Evolutionary conservation across 2,797 vertebrate species (phyloP).

Genomic region (Gastrophryne carolinensis): DNA sequence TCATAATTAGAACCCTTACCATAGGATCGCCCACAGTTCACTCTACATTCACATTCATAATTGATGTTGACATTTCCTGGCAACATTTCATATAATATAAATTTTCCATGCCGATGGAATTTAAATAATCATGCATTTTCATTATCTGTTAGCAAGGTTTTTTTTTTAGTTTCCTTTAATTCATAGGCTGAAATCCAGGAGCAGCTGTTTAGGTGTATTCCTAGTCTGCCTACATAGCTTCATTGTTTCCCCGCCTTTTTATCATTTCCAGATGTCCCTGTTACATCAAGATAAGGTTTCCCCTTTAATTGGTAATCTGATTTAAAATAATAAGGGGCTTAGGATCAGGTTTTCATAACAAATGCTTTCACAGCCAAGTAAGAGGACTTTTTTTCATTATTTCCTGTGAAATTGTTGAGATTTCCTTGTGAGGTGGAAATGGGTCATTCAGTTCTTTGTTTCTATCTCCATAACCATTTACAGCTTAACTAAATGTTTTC

Average conservation of each 20-base stretch:
- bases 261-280: constrained; percentile 38
- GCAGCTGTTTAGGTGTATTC: constrained; percentile 13
- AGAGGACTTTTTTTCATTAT: not conserved
- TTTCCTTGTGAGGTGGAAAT: not conserved
- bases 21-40: not conserved
- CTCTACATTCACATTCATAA: constrained; percentile 8
- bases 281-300: constrained; percentile 37
- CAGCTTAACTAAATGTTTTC: too few relatives aligned
- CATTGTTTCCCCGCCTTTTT: constrained; percentile 21
- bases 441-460: not conserved
- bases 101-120: not conserved
- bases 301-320: constrained; percentile 45
- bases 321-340: constrained; percentile 37
- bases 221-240: not conserved
- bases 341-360: constrained; percentile 33
- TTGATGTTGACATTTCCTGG: constrained; percentile 30
- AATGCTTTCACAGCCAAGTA: constrained; percentile 4
- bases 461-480: not conserved
- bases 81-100: constrained; percentile 2
- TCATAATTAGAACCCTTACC: not conserved
- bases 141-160: not conserved
- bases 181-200: not conserved
- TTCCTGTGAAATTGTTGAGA: not conserved
- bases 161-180: not conserved
- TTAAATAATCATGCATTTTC: constrained; percentile 3